These are phyloP conservation scores for Protomyctophum bolini DNA, from an alignment of 2,113 vertebrate genomes.

Conservation along the genomic window DNA sequence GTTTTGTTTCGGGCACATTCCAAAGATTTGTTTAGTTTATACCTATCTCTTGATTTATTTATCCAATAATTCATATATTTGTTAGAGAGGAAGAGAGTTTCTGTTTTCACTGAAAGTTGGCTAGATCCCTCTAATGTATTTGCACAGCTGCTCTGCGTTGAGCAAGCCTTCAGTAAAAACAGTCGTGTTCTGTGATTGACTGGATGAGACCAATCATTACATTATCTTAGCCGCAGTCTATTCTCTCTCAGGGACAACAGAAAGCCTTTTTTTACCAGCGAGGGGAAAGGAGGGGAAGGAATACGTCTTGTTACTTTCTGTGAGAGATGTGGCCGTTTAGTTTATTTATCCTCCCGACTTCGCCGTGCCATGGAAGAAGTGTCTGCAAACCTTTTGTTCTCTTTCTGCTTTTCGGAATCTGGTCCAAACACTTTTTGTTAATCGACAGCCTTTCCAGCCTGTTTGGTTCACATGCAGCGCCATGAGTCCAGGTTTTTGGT, in stretches of 20 bases:
- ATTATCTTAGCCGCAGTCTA: slow-evolving; percentile 47
- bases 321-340: slow-evolving; percentile 30
- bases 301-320: slow-evolving; percentile 21
- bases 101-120: slow-evolving; percentile 65
- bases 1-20: slow-evolving; percentile 55
- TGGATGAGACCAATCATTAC: slow-evolving; percentile 60
- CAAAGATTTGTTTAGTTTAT: slow-evolving; percentile 60
- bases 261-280: slow-evolving; percentile 19
- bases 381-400: slow-evolving; percentile 8
- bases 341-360: slow-evolving; percentile 19
- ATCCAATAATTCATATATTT: slow-evolving; percentile 68
- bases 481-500: slow-evolving; percentile 44
- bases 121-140: slow-evolving; percentile 69
- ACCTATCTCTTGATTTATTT: slow-evolving; percentile 69
- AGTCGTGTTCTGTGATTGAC: slow-evolving; percentile 66
- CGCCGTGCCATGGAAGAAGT: slow-evolving; percentile 27
- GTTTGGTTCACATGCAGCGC: slow-evolving; percentile 19
- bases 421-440: slow-evolving; percentile 37
- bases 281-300: slow-evolving; percentile 7
- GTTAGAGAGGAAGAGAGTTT: slow-evolving; percentile 55
- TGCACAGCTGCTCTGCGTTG: slow-evolving; percentile 75
- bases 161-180: slow-evolving; percentile 62
- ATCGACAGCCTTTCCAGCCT: slow-evolving; percentile 30
- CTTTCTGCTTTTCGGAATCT: not conserved
- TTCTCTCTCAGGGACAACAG: slow-evolving; percentile 48